Base-by-base conservation (phyloP, 2,888 invertebrate species). In the Apamea crenata region DNA sequence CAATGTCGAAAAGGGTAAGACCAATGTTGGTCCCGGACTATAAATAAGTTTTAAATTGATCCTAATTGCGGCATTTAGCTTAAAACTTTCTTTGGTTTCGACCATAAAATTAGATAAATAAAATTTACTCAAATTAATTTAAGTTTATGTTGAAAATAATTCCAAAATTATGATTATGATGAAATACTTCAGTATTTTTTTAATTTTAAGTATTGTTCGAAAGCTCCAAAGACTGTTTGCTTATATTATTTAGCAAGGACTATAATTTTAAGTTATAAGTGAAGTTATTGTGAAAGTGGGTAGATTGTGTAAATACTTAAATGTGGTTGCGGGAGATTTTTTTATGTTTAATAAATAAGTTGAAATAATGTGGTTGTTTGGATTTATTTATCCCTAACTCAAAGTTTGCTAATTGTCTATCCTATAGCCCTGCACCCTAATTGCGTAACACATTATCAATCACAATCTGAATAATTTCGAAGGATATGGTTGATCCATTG, bases 311-410 rank as follows among this genome's bases (percentile, higher is more conserved):
- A 47, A 59, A 59, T 63, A 78, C 21, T 50, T 44, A 36, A 47
- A 65, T 84, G 50, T 65, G 25, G 10, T 66, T 70, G 53, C 0
- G 61, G 0, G 65, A 59, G 50, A 65, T 71, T 87, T 85, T 40
- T 84, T 80, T 63, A 85, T 70, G 36, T 81, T 87, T 81, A 85
- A 67, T 85, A 85, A 87, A 85, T 81, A 85, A 77, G 56, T 67
- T 74, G 14, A 72, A 70, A 53, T 44, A 7, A 29, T 14, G 29
- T 44, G 5, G 12, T 59, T 47, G 50, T 70, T 71, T 83, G 36
- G 0, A 29, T 74, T 85, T 47, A 0, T 36, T 72, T 32, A n/a
- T 59, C 5, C 56, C 36, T 8, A 50, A 7, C 25, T 36, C 0
- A 59, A 61, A 18, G n/a, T 10, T 44, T 67, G 16, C 6, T 36